Evolutionary conservation across 1,140 invertebrate genomes (phyloP), one percentile per base, ranked within the genome.

Genomic region (Zaprionus lachaisei): DNA sequence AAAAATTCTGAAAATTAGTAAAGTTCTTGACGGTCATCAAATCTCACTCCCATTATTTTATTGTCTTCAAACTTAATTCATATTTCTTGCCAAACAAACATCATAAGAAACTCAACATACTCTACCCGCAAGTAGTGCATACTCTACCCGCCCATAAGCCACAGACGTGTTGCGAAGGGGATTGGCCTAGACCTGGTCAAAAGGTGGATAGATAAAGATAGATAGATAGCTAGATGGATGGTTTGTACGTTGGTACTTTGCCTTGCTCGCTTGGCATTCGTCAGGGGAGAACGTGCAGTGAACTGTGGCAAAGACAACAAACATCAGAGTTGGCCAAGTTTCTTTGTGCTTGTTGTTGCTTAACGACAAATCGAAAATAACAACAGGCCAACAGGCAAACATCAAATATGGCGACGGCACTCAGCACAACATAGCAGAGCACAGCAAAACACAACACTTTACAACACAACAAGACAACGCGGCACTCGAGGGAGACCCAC

Each of bases 381-480:
- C 77, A 75, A 79, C 65, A 64, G 56, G 66, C 61, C 68, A 72
- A 77, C 61, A 38, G 69, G 69, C 74, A 75, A 79, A 75, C 76
- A 75, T 79, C 76, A 79, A 79, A 79, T 79, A 79, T 79, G 76
- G 76, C 76, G 72, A 28, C 71, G 34, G 71, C 71, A 55, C 71
- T 73, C 71, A 72, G 28, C 61, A 67, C 68, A 20, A 44, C 68
- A 55, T 61, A 60, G 54, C 57, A 14, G 11, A 41, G 17, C 37
- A 22, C 1, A 38, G n/a, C 26, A 17, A 34, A 26, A 31, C 24
- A 31, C 56, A 24, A 49, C 61, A 67, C 73, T n/a, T 55, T 55
- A 55, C 68, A 61, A 41, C 60, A 4, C 38, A 44, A 41, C 37
- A 22, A 15, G 31, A 7, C 26, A 17, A n/a, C 20, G 11, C 9